Evolutionary conservation across 92 coral and sea anemone genomes (phyloP), one percentile per base, ranked within the genome.

Genomic region (Heliopora coerulea): DNA sequence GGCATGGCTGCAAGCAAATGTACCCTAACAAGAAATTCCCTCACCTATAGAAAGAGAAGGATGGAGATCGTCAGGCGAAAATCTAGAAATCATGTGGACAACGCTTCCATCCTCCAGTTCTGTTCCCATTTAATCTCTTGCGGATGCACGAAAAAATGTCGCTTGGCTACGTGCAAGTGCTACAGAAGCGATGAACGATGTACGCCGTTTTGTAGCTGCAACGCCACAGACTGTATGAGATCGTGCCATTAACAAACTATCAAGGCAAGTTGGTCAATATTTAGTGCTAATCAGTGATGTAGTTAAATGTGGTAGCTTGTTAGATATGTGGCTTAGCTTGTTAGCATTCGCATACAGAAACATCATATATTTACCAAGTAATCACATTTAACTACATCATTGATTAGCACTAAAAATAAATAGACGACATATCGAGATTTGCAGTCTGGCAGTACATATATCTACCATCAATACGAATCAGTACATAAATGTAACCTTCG

Each of bases 91-190:
- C 30, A 54, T 50, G 2, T 68, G 60, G 60, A 50, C 60, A 68
- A 68, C 42, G 8, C 26, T 49, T 2, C 60, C 75, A 49, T 3
- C 23, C 24, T 31, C 49, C 23, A 25, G 12, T 48, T 21, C 2
- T 49, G 60, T 68, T 12, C 27, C 15, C 8, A 21, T 18, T 11
- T 68, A 17, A 32, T 68, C 44, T 25, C 44, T 27, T 68, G 75
- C 32, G 75, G 59, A 14, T 48, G 60, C 42, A 49, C 18, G 13
- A 49, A 12, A 68, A 49, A 66, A 42, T 66, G 73, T 33, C 19
- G 42, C 19, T 7, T 56, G 28, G 73, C 34, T 19, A 56, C 73
- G 23, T 66, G 73, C 30, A 66, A 66, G 26, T 66, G 73, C 73
- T 66, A 27, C 58, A 66, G 42, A 42, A 66, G 19, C 39, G 2